Base-by-base conservation (phyloP, 2,888 invertebrate genomes). In the Blera fallax region DNA sequence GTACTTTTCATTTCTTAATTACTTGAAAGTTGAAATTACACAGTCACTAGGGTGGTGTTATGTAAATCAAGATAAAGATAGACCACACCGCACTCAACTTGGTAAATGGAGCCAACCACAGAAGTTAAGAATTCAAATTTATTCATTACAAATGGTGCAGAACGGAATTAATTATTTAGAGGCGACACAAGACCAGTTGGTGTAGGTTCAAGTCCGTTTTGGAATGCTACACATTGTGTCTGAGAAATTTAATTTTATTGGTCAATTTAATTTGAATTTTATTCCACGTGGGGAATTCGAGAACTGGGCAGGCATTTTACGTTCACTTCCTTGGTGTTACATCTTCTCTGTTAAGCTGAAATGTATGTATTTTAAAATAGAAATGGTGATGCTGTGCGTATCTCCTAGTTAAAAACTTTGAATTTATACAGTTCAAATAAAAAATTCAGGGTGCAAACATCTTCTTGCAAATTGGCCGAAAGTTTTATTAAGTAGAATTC, bases 41-140 rank as follows among this genome's bases (percentile, higher is more conserved):
- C 16, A 27, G 11, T 16, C 37, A 24, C 29, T 21, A 29, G 40
- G 69, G 34, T 56, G 60, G 64, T 24, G 73, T 64, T 79, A 79
- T 83, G 79, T 83, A 79, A 83, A 79, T 78, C 52, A 45, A 40
- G 16, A 18, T 45, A 52, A 60, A 8, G 52, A 60, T 24, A 73
- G 62, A 62, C 65, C 60, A 48, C 18, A 50, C 58, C 45, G 50
- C 56, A 74, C 32, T 29, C 45, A 32, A 4, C 40, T 24, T 58
- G 32, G 52, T 45, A 54, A 60, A 52, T 45, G 62, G 60, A 62
- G 37, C 54, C 48, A 62, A 73, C 73, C 79, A 34, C 82, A 62
- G 45, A 40, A 79, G 73, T 83, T 83, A 69, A 58, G 79, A 67
- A 79, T 79, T 84, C 74, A 84, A 84, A 84, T 84, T 79, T 84